Conservation (phyloP, 2,113 vertebrate species). For the Cochlearius cochlearius region DNA sequence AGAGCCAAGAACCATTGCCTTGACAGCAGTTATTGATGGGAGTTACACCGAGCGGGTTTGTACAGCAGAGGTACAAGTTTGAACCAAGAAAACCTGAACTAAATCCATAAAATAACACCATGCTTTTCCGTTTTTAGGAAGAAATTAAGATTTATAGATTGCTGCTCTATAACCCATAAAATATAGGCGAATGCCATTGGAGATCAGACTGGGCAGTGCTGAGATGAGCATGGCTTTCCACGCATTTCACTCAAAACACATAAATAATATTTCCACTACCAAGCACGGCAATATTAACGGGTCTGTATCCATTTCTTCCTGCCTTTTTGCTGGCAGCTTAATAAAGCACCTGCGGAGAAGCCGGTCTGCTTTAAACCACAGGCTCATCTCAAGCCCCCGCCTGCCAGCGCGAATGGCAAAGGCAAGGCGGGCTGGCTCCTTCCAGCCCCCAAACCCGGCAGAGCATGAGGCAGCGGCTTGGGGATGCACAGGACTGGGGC, state of each 20-base stretch:
- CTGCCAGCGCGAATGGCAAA: rapidly evolving
- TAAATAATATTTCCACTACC: not conserved
- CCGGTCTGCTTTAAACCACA: not conserved
- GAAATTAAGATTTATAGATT: not conserved
- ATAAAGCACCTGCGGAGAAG: not conserved
- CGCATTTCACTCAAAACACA: not conserved
- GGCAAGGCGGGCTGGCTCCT: not conserved
- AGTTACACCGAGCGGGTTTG: rapidly evolving
- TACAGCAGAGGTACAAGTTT: not conserved
- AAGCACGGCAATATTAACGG: not conserved
- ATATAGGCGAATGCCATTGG: no score
- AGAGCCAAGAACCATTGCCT: not conserved
- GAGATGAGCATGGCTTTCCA: not conserved
- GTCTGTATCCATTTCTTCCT: not conserved
- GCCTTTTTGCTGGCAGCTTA: not conserved
- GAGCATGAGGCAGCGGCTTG: not conserved
- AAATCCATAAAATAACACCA: not conserved
- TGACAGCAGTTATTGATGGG: not conserved
- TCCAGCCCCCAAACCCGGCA: not conserved
- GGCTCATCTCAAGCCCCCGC: rapidly evolving
- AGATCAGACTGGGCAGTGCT: not conserved
- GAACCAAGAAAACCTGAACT: not conserved
- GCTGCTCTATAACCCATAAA: no score
- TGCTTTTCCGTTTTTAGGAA: not conserved
- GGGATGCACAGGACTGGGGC: not conserved